Evolutionary conservation across 2,888 invertebrate genomes (phyloP), one percentile per base, ranked within the genome.

Genomic region (Diploptera punctata): DNA sequence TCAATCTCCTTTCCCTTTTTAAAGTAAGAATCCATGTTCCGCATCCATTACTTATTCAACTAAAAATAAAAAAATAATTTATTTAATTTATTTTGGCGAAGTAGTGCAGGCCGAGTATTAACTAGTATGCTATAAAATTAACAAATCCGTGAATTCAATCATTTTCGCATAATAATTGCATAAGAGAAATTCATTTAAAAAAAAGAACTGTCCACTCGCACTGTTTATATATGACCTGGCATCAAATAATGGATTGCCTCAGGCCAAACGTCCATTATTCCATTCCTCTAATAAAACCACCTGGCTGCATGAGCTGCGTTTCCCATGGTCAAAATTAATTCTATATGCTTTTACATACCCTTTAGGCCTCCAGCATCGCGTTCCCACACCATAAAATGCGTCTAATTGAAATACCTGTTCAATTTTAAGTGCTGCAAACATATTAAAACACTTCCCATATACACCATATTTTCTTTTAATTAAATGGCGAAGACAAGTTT

Each of bases 321-420:
- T 57, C 57, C 31, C 57, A 57, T 57, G 57, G 57, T 57, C 57
- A 29, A 29, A 57, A 57, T 57, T 57, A 57, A 57, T 57, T 24
- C 57, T 57, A 18, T 1, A n/a, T n/a, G n/a, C 29, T 57, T n/a
- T 57, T 16, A 3, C 57, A 57, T 29, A n/a, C 57, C 57, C 57
- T 57, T 29, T 29, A 29, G 57, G n/a, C 18, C 7, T 29, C 13
- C 57, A 57, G 29, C 57, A 18, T 31, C 16, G 57, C 13, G 26
- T 57, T 57, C 57, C 57, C 29, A 29, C 57, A 57, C 1, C n/a
- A 57, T 16, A 3, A 3, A 57, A 31, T 29, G 16, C n/a, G 0
- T 29, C 5, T 29, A 19, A 57, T n/a, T 57, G n/a, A 57, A 57
- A 57, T 57, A 13, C 21, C 47, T 19, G 16, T 31, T 29, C 57